These are phyloP conservation scores for Leptopilina myrica DNA, from an alignment of 2,888 invertebrate genomes.

Conservation along the genomic window DNA sequence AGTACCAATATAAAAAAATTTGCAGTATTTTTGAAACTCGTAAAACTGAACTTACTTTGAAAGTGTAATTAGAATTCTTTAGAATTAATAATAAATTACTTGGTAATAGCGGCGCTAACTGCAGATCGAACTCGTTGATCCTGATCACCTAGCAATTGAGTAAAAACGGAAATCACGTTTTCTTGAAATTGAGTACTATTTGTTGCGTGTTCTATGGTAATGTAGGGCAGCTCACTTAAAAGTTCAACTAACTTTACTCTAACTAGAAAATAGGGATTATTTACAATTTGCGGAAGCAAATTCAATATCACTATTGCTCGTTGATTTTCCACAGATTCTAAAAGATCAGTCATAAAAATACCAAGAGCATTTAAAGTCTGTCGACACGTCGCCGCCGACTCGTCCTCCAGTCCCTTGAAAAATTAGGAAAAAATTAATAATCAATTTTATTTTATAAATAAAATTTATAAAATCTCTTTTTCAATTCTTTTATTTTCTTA, in stretches of 20 bases:
- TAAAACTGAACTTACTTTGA: background rate
- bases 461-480: background rate
- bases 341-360: conserved; percentile 79
- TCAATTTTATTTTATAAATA: no score
- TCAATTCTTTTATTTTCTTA: background rate
- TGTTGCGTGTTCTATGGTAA: conserved; percentile 79
- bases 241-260: conserved; percentile 85
- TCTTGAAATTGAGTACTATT: conserved; percentile 79
- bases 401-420: conserved; percentile 84
- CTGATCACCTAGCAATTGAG: conserved; percentile 84
- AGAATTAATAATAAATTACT: conserved; percentile 76
- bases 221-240: conserved; percentile 80
- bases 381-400: conserved; percentile 86
- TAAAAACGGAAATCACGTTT: conserved; percentile 81
- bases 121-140: conserved; percentile 88
- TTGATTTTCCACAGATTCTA: conserved; percentile 81
- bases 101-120: conserved; percentile 82
- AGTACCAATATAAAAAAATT: no score
- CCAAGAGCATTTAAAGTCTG: conserved; percentile 83
- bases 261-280: conserved; percentile 91
- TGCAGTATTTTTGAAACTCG: no score
- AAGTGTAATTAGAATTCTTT: background rate
- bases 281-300: conserved; percentile 81
- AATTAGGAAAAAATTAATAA: conserved; percentile 1
- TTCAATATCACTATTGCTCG: conserved; percentile 80